Conservation (phyloP, 2,888 invertebrate species). For the Thecophora atra region DNA sequence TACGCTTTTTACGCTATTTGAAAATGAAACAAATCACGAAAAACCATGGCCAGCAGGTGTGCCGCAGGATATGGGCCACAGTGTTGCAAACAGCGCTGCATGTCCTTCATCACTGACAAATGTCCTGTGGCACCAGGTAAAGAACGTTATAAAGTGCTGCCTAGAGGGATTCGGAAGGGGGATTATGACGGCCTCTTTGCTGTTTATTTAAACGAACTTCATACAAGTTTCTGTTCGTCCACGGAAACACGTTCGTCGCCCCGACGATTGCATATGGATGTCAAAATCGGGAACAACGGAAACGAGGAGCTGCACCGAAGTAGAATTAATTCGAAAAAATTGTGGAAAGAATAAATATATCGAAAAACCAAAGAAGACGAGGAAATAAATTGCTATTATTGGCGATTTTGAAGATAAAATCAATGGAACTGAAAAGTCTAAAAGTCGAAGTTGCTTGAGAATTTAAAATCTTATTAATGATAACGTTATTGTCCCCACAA, state of each 20-base stretch:
- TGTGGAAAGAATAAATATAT: neutral
- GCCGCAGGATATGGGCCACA: neutral
- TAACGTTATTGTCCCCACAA: too few species aligned
- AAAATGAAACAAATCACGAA: neutral
- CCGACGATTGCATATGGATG: neutral
- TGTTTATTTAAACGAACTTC: neutral
- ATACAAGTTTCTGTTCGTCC: too few species aligned
- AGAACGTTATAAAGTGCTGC: neutral
- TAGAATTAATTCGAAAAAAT: constrained; percentile 7
- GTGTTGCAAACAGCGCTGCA: constrained; percentile 15
- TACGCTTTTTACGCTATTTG: neutral
- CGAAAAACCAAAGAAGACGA: neutral
- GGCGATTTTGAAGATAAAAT: neutral
- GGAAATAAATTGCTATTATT: constrained; percentile 23
- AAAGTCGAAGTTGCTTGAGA: too few species aligned
- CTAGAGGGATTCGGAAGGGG: too few species aligned
- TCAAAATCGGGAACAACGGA: constrained; percentile 1
- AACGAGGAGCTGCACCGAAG: constrained; percentile 26
- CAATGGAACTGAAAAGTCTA: too few species aligned
- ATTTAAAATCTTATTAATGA: too few species aligned
- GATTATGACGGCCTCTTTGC: neutral
- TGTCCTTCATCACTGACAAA: constrained; percentile 12
- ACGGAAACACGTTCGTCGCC: neutral
- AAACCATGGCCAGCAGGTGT: constrained; percentile 11
- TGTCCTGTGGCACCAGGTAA: neutral